Percentiles rank a stretch among this genome's conserved stretches.
Evolutionary conservation across 2,888 invertebrate species (phyloP).

Genomic region (Calameuta filiformis): DNA sequence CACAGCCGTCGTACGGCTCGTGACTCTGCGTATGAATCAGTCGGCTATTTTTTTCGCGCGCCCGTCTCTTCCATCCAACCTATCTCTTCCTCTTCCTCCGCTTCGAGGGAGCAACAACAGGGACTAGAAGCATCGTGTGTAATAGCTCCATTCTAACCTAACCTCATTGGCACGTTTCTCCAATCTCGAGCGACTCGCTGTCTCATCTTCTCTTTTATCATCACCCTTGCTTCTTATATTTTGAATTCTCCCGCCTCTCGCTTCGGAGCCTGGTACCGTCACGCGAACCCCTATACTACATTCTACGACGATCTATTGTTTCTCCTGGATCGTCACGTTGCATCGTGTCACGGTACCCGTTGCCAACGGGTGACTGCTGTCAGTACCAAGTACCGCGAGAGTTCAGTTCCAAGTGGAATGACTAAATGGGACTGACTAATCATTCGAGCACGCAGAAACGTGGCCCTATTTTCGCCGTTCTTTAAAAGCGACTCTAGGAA

Average conservation of each 20-base stretch:
- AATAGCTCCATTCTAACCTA: background rate
- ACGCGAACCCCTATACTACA: background rate
- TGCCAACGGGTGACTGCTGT: constrained; percentile 45
- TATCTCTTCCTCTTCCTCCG: constrained; percentile 5
- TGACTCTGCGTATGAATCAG: constrained; percentile 55
- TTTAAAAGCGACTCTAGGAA: constrained; percentile 15
- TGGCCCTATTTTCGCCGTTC: constrained; percentile 47
- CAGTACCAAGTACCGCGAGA: constrained; percentile 41
- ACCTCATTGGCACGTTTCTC: constrained; percentile 9
- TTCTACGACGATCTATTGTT: background rate
- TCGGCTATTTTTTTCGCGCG: constrained; percentile 47
- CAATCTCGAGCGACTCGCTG: constrained; percentile 9
- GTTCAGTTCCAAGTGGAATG: constrained; percentile 47
- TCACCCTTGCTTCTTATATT: background rate
- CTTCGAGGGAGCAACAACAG: background rate
- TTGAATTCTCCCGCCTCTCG: background rate
- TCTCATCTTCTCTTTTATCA: background rate
- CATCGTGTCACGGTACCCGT: constrained; percentile 19
- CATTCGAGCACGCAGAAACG: constrained; percentile 50
- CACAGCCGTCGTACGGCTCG: constrained; percentile 36
- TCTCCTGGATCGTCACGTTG: background rate
- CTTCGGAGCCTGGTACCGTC: background rate
- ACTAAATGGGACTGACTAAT: constrained; percentile 53
- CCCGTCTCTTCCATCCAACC: background rate
- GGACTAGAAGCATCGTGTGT: background rate